phyloP scores from a whole-genome alignment of 1,140 invertebrate genomes.

The Drosophila yakuba region DNA sequence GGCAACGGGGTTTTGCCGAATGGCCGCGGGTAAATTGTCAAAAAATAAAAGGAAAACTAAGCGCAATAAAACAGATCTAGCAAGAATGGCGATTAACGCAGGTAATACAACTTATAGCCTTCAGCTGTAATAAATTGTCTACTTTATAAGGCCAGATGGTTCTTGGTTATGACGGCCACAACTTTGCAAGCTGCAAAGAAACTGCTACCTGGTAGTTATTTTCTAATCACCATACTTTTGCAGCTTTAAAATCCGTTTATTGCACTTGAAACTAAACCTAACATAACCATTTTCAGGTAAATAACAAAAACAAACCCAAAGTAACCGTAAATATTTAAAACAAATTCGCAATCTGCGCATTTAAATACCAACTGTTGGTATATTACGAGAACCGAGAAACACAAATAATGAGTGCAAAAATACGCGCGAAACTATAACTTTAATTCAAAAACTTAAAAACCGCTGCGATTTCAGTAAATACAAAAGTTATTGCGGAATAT shows the following conservation, averaged over 20 bases:
- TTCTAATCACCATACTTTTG: not conserved
- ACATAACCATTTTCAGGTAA: conserved; percentile 6
- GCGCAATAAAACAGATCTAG: not conserved
- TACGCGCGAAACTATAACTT: conserved; percentile 32
- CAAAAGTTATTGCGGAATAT: not conserved
- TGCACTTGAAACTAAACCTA: not conserved
- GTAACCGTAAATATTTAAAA: conserved; percentile 23
- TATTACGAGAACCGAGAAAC: conserved; percentile 15
- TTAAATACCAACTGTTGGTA: conserved; percentile 15
- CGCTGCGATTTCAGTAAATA: not conserved
- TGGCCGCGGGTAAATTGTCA: not conserved
- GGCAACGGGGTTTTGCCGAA: not conserved
- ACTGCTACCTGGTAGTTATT: not conserved
- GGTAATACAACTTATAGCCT: not conserved
- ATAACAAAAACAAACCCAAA: not conserved
- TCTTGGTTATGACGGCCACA: not conserved
- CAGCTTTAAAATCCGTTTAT: not conserved
- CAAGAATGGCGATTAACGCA: not conserved
- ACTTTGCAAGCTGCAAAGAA: not conserved
- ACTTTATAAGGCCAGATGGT: not conserved
- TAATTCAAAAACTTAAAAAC: conserved; percentile 2
- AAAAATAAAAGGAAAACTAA: not conserved
- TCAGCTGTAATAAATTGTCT: not conserved
- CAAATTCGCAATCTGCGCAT: conserved; percentile 3
- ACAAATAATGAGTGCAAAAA: conserved; percentile 3